Percentiles rank a stretch among this genome's conserved stretches.
These are phyloP conservation scores for Simalia tracyae DNA, from an alignment of 2,797 vertebrate genomes.

Conservation along the genomic window DNA sequence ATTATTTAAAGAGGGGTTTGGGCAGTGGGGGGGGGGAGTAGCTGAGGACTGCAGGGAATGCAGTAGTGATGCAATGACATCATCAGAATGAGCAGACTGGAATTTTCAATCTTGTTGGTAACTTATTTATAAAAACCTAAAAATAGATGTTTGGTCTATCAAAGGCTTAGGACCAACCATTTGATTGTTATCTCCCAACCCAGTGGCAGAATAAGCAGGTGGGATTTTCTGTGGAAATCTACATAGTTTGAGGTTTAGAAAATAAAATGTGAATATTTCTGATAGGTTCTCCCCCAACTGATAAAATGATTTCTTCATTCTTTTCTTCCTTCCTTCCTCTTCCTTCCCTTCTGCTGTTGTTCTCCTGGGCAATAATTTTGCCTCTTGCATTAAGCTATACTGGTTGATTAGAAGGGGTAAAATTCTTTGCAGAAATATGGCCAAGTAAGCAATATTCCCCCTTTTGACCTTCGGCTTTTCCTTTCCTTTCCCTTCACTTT, in stretches of 20 bases:
- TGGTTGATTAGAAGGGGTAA: conserved; percentile 31
- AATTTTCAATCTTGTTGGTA: neutral
- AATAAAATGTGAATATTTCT: neutral
- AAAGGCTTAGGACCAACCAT: neutral
- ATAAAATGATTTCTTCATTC: neutral
- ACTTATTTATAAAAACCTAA: neutral
- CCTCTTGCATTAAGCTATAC: neutral
- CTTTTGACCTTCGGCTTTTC: conserved; percentile 40
- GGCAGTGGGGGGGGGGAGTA: neutral
- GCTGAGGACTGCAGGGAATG: neutral
- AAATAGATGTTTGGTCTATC: neutral
- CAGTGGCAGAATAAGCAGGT: neutral
- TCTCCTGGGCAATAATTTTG: neutral
- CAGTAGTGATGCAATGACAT: neutral
- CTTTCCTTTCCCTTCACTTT: conserved; percentile 9
- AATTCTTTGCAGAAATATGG: conserved; percentile 29
- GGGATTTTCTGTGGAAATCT: neutral
- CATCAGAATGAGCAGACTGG: neutral
- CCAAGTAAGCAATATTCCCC: conserved; percentile 40
- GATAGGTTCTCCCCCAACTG: neutral
- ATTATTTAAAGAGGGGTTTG: neutral
- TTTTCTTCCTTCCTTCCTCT: neutral
- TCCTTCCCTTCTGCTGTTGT: neutral
- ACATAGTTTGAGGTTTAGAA: neutral
- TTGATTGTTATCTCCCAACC: neutral